These are phyloP conservation scores for Pseudochirops cupreus DNA, from an alignment of 2,797 vertebrate species.

Conservation along the genomic window DNA sequence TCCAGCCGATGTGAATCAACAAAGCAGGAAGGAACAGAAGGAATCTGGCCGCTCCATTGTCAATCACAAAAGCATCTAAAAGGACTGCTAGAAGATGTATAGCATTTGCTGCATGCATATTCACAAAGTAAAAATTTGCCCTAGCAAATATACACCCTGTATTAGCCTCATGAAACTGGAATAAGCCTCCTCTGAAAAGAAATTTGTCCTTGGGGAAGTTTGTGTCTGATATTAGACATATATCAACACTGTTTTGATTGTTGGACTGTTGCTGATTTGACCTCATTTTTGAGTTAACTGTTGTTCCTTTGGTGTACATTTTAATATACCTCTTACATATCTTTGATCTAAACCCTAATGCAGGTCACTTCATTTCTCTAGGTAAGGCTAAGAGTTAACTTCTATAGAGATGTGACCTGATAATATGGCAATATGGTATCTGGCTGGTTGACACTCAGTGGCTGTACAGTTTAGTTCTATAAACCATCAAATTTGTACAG, in stretches of 20 bases:
- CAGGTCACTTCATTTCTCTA: background rate
- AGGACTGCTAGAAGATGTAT: background rate
- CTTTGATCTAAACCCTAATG: background rate
- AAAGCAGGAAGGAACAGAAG: background rate
- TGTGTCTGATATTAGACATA: background rate
- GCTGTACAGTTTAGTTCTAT: background rate
- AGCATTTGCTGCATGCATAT: background rate
- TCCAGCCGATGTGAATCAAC: background rate
- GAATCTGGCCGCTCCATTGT: background rate
- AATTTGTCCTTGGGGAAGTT: background rate
- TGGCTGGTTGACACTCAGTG: background rate
- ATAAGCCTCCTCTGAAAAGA: background rate
- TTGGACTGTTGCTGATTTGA: background rate
- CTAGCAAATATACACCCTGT: background rate
- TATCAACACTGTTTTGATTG: background rate
- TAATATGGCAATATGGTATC: background rate
- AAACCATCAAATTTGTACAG: background rate
- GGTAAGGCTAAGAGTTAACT: background rate
- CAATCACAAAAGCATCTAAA: background rate
- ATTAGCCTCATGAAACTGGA: background rate
- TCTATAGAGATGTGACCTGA: background rate
- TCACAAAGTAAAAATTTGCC: background rate
- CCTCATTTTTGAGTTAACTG: background rate
- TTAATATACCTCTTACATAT: background rate
- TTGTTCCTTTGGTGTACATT: background rate